phyloP scores from a whole-genome alignment of 2,888 invertebrate species.

The Andrena fulva region DNA sequence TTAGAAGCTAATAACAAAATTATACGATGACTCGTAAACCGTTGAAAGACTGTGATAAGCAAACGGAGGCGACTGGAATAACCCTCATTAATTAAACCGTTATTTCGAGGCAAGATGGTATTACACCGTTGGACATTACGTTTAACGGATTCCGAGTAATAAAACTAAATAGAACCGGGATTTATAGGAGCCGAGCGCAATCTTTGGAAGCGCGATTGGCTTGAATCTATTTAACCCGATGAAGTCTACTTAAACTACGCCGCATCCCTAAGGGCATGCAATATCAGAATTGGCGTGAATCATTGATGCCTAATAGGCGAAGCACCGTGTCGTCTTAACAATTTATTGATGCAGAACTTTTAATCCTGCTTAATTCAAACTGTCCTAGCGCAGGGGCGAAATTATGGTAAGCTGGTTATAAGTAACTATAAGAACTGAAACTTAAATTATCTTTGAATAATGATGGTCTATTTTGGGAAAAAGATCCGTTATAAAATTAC shows the following conservation, averaged over 20 bases:
- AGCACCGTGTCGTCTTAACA: not conserved
- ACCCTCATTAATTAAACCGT: slow-evolving; percentile 21
- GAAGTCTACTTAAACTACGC: slow-evolving; percentile 26
- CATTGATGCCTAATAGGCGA: not conserved
- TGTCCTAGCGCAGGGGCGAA: too few species aligned
- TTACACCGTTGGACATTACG: slow-evolving; percentile 5
- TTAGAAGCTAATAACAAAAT: not conserved
- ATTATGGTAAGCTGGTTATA: too few species aligned
- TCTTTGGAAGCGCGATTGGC: slow-evolving; percentile 15
- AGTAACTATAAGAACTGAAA: too few species aligned
- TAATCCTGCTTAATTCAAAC: not conserved
- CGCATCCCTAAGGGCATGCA: slow-evolving; percentile 3
- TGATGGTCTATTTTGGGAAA: too few species aligned
- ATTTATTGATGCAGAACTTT: not conserved
- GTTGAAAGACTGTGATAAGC: slow-evolving; percentile 3
- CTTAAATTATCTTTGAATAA: too few species aligned
- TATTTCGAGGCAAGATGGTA: slow-evolving; percentile 14
- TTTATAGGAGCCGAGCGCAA: slow-evolving; percentile 46
- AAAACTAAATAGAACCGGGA: slow-evolving; percentile 60
- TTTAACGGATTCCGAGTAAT: slow-evolving; percentile 38
- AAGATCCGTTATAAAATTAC: too few species aligned
- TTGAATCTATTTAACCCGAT: slow-evolving; percentile 27
- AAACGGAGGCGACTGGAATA: not conserved
- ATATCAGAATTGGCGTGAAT: slow-evolving; percentile 3
- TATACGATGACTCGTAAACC: not conserved